Conservation (phyloP, 2,888 invertebrate species). For the Nemapogon koenigi region DNA sequence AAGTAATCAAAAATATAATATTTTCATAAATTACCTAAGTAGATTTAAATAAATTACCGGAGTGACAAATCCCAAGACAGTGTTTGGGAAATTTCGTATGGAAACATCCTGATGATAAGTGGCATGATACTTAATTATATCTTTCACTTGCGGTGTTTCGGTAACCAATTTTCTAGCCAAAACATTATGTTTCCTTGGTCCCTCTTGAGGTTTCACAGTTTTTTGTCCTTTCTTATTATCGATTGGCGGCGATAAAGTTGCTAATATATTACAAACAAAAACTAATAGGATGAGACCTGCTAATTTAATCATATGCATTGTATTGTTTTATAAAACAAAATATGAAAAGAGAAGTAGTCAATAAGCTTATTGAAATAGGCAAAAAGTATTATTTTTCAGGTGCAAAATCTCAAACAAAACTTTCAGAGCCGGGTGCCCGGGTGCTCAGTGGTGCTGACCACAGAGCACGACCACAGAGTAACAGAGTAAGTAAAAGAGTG, state of each 20-base stretch:
- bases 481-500: too few relatives aligned
- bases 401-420: too few relatives aligned
- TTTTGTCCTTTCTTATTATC: slow-evolving; percentile 49
- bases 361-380: too few relatives aligned
- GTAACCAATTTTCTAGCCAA: slow-evolving; percentile 74
- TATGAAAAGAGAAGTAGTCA: too few relatives aligned
- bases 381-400: too few relatives aligned
- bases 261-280: slow-evolving; percentile 38
- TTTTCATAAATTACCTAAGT: not conserved
- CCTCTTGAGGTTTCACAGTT: slow-evolving; percentile 54
- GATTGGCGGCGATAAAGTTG: slow-evolving; percentile 51
- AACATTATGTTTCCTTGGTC: slow-evolving; percentile 70
- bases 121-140: slow-evolving; percentile 78
- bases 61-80: slow-evolving; percentile 90
- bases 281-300: slow-evolving; percentile 27
- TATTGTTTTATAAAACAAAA: too few relatives aligned
- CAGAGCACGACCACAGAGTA: too few relatives aligned
- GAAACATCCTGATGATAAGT: slow-evolving; percentile 76
- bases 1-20: slow-evolving; percentile 1
- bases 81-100: slow-evolving; percentile 70
- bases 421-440: too few relatives aligned
- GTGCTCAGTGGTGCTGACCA: too few relatives aligned
- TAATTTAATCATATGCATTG: not conserved
- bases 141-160: slow-evolving; percentile 70
- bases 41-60: slow-evolving; percentile 67